Evolutionary conservation across 2,888 invertebrate species (phyloP), one percentile per base, ranked within the genome.

Genomic region (Alloplasta piceator): DNA sequence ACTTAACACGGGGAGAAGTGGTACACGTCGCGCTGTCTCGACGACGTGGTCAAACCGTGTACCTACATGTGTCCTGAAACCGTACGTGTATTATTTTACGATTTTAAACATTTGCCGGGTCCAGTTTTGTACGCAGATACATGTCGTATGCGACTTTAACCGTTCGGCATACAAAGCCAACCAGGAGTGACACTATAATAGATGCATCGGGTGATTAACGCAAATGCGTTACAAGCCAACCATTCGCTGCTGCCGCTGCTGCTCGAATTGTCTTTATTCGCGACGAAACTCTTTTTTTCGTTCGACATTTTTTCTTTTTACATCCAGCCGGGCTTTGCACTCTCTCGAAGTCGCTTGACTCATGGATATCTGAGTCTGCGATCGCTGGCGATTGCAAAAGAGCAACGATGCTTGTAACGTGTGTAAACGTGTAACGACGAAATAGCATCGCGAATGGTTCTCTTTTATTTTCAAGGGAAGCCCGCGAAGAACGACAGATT

Each of bases 121-220:
- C 60, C 60, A 63, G 70, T 60, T 50, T 10, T 68, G 10, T 55
- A n/a, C 26, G n/a, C 36, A 39, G 26, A 38, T 74, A 43, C 52
- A 16, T 55, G 56, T 63, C 68, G 75, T 70, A 70, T n/a, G n/a
- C 46, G 70, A 36, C 48, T 79, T 46, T 38, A 68, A 39, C 50
- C 50, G 46, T 46, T 46, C 68, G 68, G 55, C 43, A 14, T 26
- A n/a, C 2, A 14, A 71, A 75, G 63, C 71, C 70, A 26, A 16
- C 14, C n/a, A 41, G 46, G 64, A 76, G 71, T 80, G 80, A 80
- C 80, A 76, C 67, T 60, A 66, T 72, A 80, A 80, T 80, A 80
- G 76, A 80, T 80, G 75, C 75, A 76, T 75, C 76, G 75, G 46
- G 60, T 67, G 80, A 80, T 80, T 80, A 80, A 80, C 72, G 76